Evolutionary conservation across 2,113 vertebrate species (phyloP).

Genomic region (Anolis sagrei): DNA sequence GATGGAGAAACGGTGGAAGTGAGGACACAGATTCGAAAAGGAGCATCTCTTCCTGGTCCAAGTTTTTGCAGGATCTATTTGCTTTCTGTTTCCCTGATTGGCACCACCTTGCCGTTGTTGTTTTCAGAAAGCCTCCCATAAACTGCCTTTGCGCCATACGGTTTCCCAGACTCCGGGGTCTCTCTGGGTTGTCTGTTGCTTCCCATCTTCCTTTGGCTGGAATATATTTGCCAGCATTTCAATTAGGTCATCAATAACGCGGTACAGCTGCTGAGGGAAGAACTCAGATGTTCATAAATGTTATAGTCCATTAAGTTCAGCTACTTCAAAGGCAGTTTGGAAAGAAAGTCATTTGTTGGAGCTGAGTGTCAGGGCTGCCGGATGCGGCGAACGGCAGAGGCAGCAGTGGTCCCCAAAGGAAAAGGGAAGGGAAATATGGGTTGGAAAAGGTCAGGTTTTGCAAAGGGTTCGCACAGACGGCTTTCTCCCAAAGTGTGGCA

Average conservation of each 20-base stretch:
- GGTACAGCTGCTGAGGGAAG: constrained; percentile 87
- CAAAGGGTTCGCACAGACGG: too few species aligned
- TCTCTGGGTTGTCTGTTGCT: constrained; percentile 60
- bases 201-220: constrained; percentile 57
- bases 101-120: constrained; percentile 51
- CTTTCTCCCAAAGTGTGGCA: too few species aligned
- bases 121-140: constrained; percentile 53
- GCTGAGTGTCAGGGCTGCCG: constrained; percentile 55
- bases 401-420: constrained; percentile 61
- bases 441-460: constrained; percentile 67
- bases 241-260: constrained; percentile 93
- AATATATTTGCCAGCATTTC: constrained; percentile 83
- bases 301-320: constrained; percentile 78
- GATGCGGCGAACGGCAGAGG: constrained; percentile 66
- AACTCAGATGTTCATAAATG: constrained; percentile 84
- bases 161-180: constrained; percentile 61
- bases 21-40: not conserved
- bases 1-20: too few species aligned
- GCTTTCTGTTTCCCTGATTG: constrained; percentile 33
- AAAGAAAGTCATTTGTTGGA: constrained; percentile 76
- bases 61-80: not conserved
- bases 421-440: constrained; percentile 53
- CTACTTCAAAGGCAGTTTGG: constrained; percentile 77
- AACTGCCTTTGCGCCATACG: constrained; percentile 53
- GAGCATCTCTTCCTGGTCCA: not conserved